phyloP scores from a whole-genome alignment of 2,797 vertebrate genomes.

The Tympanoctomys barrerae region DNA sequence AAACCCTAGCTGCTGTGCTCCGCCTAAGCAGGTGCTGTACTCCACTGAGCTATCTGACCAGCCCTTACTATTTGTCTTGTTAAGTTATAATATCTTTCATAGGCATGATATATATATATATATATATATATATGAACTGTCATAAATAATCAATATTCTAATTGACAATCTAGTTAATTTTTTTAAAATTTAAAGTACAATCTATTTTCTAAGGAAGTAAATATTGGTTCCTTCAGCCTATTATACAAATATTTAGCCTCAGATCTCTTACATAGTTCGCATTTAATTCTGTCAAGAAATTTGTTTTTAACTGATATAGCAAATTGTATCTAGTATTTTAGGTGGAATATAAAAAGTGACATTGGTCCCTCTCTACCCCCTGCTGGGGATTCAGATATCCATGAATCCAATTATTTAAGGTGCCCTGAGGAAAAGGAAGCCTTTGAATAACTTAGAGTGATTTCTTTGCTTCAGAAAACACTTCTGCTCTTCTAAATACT shows the following conservation, averaged over 20 bases:
- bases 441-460: constrained; percentile 73
- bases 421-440: constrained; percentile 59
- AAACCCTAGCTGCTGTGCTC: too few relatives aligned
- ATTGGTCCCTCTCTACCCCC: constrained; percentile 20
- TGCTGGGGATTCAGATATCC: constrained; percentile 45
- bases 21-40: too few relatives aligned
- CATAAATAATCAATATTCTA: constrained; percentile 26
- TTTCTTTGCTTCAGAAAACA: constrained; percentile 72
- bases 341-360: constrained; percentile 47
- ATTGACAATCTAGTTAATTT: neutral
- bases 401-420: constrained; percentile 66
- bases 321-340: constrained; percentile 61
- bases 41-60: too few relatives aligned
- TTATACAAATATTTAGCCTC: constrained; percentile 3
- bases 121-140: neutral
- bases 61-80: neutral
- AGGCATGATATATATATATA: neutral
- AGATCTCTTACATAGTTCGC: constrained; percentile 31
- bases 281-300: constrained; percentile 50
- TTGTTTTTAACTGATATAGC: constrained; percentile 47
- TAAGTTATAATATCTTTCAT: neutral
- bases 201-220: constrained; percentile 13
- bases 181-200: neutral
- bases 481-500: constrained; percentile 62
- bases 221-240: neutral